Evolutionary conservation across 2,888 invertebrate species (phyloP), one percentile per base, ranked within the genome.

Genomic region (Lasioglossum pauxillum): DNA sequence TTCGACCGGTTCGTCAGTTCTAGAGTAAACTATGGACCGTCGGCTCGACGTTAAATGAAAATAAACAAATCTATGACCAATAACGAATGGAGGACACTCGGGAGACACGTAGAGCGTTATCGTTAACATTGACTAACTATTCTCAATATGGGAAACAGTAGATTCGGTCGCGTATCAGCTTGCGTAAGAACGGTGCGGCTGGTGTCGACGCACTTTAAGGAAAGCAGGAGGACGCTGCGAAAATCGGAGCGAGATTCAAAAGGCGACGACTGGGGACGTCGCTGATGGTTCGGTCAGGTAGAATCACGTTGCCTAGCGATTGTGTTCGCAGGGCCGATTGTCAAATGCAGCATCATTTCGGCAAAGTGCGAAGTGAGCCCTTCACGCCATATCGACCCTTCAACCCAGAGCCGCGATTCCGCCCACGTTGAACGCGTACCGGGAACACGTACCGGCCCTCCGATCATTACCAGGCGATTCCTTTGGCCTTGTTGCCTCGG

Each of bases 351-450:
- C 85, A 77, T 88, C 77, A 69, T 85, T 90, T 88, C 35, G 88
- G 87, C 88, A 90, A 72, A 57, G 83, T 44, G 64, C 82, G 76
- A 41, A 46, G 41, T 12, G 80, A 85, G 69, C 87, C 87, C 80
- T 89, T 88, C 73, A 74, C 85, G 82, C 75, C 75, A 77, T 90
- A 90, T 90, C 90, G 90, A 90, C 89, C 90, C 84, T 87, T 78
- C 83, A 84, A 86, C 81, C 88, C 72, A 85, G 87, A 82, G 81
- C 80, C 87, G 75, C 80, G 84, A 88, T 87, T 84, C 85, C 87
- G 80, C 84, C 87, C 82, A 82, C 82, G 82, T 87, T 84, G 75
- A 75, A 72, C 69, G 64, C 67, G 44, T 23, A 64, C 74, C 72
- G 71, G 67, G 74, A 35, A 57, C 76, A 46, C 71, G 81, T 74